phyloP scores from a whole-genome alignment of 2,113 vertebrate species.

The Garra rufa region DNA sequence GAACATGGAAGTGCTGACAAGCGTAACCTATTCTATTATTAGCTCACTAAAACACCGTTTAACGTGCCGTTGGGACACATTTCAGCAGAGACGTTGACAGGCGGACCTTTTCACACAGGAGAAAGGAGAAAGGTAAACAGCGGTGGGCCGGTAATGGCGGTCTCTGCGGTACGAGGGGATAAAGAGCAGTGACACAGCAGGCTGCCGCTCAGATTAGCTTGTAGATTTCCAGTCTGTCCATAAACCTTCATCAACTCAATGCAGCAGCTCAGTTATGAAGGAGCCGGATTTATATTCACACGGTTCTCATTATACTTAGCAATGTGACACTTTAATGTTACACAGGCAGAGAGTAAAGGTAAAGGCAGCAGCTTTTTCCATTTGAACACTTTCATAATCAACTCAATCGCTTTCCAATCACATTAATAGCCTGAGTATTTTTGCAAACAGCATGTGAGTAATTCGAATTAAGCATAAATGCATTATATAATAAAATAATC shows the following conservation, averaged over 20 bases:
- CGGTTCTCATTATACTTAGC: background rate
- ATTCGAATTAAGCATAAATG: background rate
- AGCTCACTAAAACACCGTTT: slow-evolving; percentile 76
- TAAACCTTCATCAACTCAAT: slow-evolving; percentile 5
- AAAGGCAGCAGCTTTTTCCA: background rate
- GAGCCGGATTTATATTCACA: background rate
- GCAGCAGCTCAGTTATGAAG: background rate
- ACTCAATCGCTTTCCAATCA: background rate
- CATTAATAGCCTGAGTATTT: too few relatives aligned
- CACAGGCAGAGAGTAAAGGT: background rate
- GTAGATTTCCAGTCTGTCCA: background rate
- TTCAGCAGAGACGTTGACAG: slow-evolving; percentile 77
- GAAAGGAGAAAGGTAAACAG: slow-evolving; percentile 68
- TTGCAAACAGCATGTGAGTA: too few relatives aligned
- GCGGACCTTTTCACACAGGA: slow-evolving; percentile 73
- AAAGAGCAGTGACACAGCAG: slow-evolving; percentile 12
- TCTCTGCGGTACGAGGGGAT: background rate
- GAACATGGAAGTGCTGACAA: slow-evolving; percentile 76
- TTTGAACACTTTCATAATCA: background rate
- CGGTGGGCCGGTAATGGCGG: slow-evolving; percentile 49
- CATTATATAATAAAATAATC: background rate
- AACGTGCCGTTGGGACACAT: slow-evolving; percentile 76
- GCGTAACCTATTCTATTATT: slow-evolving; percentile 81
- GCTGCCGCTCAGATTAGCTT: background rate
- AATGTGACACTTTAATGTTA: slow-evolving; percentile 10